Evolutionary conservation across 2,113 vertebrate genomes (phyloP).

Genomic region (Xenus cinereus): DNA sequence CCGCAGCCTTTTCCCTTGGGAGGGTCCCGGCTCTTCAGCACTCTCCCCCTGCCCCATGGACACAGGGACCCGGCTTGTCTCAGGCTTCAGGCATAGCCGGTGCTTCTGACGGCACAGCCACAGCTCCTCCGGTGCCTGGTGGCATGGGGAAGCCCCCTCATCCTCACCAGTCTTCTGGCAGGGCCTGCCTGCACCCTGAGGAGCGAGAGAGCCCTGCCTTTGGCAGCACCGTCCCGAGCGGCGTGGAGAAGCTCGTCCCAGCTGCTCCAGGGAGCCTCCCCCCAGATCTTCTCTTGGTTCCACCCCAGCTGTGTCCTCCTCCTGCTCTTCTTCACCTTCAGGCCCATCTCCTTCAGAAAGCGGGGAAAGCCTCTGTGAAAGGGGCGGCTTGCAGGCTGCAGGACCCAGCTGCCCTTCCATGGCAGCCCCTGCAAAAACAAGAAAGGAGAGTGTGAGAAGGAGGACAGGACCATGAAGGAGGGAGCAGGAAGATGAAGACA

Average conservation of each 20-base stretch:
- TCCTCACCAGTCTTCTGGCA: neutral
- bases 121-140: neutral
- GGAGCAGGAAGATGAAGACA: fast-evolving
- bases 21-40: neutral
- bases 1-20: neutral
- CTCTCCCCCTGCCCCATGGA: neutral
- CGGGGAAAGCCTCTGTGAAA: neutral
- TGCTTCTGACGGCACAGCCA: neutral
- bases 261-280: neutral
- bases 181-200: neutral
- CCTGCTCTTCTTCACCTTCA: neutral
- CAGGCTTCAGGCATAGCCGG: neutral
- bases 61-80: fast-evolving
- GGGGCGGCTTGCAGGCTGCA: neutral
- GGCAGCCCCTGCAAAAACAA: neutral
- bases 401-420: neutral
- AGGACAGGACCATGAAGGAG: neutral
- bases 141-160: fast-evolving
- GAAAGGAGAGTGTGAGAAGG: neutral
- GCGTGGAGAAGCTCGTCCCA: neutral
- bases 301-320: fast-evolving
- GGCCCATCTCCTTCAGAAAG: neutral
- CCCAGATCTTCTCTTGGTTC: neutral
- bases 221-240: neutral
- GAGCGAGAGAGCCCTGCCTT: fast-evolving